Evolutionary conservation across 1,140 invertebrate species (phyloP).

Genomic region (Littorina saxatilis): DNA sequence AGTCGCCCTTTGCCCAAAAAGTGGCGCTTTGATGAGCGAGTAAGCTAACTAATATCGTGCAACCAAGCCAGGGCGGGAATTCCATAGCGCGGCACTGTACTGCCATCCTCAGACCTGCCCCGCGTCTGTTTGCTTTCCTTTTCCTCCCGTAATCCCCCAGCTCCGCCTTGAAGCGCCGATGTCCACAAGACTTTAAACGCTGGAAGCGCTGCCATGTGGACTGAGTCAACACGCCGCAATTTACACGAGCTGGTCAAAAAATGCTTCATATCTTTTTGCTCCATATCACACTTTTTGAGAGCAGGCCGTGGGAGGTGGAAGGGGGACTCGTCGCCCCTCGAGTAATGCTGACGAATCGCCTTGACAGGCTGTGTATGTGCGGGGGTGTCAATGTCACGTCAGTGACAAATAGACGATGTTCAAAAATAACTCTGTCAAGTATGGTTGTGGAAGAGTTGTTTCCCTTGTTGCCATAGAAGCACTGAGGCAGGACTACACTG

Average conservation of each 20-base stretch:
- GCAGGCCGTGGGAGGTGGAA: neutral
- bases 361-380: no score
- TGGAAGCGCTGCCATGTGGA: neutral
- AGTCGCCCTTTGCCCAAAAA: slow-evolving; percentile 30
- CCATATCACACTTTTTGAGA: neutral
- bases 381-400: no score
- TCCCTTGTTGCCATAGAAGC: no score
- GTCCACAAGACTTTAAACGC: slow-evolving; percentile 16
- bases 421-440: no score
- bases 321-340: no score
- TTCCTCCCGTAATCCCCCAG: neutral
- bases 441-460: no score
- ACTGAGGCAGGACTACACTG: no score
- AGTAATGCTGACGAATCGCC: no score
- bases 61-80: neutral
- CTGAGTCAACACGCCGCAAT: neutral
- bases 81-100: neutral
- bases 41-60: slow-evolving; percentile 27
- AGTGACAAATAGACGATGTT: no score
- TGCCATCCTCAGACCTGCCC: neutral
- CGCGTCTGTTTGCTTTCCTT: neutral
- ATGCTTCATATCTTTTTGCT: neutral
- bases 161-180: slow-evolving; percentile 3
- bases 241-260: neutral
- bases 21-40: slow-evolving; percentile 32